Percentiles rank a stretch among this genome's conserved stretches.
Conservation (phyloP, 2,797 vertebrate species). For the Phrynocephalus forsythii region DNA sequence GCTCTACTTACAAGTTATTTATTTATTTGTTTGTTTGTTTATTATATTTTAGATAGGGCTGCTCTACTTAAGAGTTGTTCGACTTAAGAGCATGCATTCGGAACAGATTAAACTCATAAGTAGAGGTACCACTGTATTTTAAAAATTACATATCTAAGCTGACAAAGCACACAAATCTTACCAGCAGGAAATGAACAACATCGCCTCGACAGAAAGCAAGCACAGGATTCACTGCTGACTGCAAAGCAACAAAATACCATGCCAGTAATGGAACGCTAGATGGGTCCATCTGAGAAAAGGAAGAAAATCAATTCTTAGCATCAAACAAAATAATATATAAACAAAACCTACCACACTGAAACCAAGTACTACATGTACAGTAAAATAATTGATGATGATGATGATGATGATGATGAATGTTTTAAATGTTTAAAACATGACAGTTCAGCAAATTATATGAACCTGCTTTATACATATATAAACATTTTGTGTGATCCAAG, state of each 20-base stretch:
- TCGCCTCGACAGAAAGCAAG: slow-evolving; percentile 97
- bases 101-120: too few species aligned
- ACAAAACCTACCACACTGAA: not conserved
- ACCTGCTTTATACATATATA: not conserved
- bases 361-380: not conserved
- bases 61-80: too few species aligned
- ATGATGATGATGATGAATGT: not conserved
- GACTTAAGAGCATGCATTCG: too few species aligned
- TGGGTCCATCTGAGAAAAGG: slow-evolving; percentile 86
- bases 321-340: not conserved
- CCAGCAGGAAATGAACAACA: slow-evolving; percentile 92
- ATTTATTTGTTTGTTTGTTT: too few species aligned
- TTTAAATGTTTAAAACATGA: not conserved
- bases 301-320: slow-evolving; percentile 26
- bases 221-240: slow-evolving; percentile 90
- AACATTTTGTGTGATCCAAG: not conserved
- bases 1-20: too few species aligned
- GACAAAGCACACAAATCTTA: slow-evolving; percentile 70
- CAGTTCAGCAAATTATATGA: not conserved
- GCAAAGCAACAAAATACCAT: slow-evolving; percentile 94
- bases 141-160: slow-evolving; percentile 5
- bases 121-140: not conserved
- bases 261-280: slow-evolving; percentile 94
- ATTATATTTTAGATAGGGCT: too few species aligned
- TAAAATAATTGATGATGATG: not conserved